Base-by-base conservation (phyloP, 2,797 vertebrate species). In the Sebastes kiyomatsui region DNA sequence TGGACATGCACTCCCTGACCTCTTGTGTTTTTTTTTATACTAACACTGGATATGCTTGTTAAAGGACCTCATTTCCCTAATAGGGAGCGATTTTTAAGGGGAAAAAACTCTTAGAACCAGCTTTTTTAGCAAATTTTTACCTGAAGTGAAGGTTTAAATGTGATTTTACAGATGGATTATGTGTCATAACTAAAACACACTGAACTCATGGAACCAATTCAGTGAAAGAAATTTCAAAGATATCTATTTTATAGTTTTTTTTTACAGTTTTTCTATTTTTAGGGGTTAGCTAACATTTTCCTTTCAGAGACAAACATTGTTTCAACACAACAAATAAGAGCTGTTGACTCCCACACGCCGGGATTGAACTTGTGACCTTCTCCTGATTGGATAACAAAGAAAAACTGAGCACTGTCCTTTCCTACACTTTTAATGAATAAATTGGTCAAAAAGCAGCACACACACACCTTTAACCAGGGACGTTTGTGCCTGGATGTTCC, bases 401-500 rank as follows among this genome's bases (percentile, higher is more conserved):
- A n/a, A 60, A 28, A 67, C 10, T 3, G 2, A 69, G 16, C 13
- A 22, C 8, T 25, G 1, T 6, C 13, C 22, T 14, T 2, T 71
- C 2, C 11, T 28, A 52, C 18, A 2, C 13, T 16, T 65, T 28
- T 23, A 46, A 62, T 20, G 8, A 49, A 32, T 33, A 28, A 69
- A 72, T 27, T 13, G 2, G 71, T 28, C 10, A 46, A 20, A 27
- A n/a, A 61, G 10, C 16, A 18, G 28, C 27, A 32, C 25, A 59
- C 80, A 59, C 82, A 42, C 60, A 95, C 97, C 97, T 97, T 89
- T 93, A 38, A 94, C 52, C 18, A 81, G 83, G 35, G 92, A 89
- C 80, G 92, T 85, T 25, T 97, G 96, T 38, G 91, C 86, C 71
- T 80, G 90, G 79, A 97, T 97, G 81, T 79, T 93, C 64, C 87